Conservation (phyloP, 2,113 vertebrate species). For the Falco punctatus region DNA sequence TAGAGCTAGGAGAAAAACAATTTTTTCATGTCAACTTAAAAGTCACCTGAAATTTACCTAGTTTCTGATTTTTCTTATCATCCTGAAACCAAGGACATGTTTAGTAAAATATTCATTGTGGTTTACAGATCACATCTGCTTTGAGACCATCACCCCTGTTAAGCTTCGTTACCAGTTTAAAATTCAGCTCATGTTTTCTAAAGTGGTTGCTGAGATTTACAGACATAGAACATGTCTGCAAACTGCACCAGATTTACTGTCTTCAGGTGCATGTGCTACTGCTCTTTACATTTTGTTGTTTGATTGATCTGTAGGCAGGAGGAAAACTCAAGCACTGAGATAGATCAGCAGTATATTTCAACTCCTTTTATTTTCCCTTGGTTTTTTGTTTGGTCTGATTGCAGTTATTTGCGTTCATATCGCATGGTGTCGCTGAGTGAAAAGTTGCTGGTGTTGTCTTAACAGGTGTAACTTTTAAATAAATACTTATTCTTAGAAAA, state of each 20-base stretch:
- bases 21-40: background rate
- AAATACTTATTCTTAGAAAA: background rate
- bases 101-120: background rate
- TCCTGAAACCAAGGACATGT: background rate
- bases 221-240: background rate
- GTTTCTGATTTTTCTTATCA: background rate
- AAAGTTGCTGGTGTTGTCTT: background rate
- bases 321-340: background rate
- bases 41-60: background rate
- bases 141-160: background rate
- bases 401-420: background rate
- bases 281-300: background rate
- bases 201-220: background rate
- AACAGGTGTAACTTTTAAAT: background rate
- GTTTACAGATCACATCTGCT: background rate
- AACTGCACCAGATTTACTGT: background rate
- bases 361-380: rapidly evolving
- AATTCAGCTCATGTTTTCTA: background rate
- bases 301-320: background rate
- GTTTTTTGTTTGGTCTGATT: background rate
- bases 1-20: background rate
- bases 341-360: background rate
- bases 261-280: background rate
- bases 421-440: background rate
- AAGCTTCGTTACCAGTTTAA: background rate